Base-by-base conservation (phyloP, 1,140 invertebrate genomes). In the Heliconius himera region DNA sequence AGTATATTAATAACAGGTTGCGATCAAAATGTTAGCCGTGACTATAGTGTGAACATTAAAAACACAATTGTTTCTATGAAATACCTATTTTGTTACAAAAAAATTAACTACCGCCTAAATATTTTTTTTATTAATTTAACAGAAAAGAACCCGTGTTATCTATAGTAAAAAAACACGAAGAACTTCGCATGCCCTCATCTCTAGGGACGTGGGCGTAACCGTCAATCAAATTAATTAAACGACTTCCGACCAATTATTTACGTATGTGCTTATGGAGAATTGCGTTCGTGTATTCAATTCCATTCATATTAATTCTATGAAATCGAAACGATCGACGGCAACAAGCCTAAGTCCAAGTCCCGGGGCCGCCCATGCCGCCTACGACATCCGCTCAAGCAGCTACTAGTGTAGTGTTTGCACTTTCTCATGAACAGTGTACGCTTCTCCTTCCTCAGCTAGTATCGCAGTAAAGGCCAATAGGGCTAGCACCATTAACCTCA, bases 191-290 rank as follows among this genome's bases (percentile, higher is more conserved):
- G 22, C 13, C 8, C 56, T 26, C 4, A 1, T 20, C 74, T 75
- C 74, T 9, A 26, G 74, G 54, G 36, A 75, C 54, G 11, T 22
- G 74, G 54, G 56, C 20, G 74, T 76, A 33, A 41, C 60, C 60
- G 60, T 56, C 74, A 41, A 29, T 60, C 54, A 33, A 74, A n/a
- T 38, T 76, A 70, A 76, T 76, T 76, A 60, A 76, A 76, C 41
- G 74, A 74, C 54, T 38, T 46, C 38, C 73, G 13, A 54, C 13
- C 73, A 74, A 74, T 76, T 76, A 76, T n/a, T 46, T 46, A 16
- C 41, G 13, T 46, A 13, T 13, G 0, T 46, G 13, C 3, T 1
- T 4, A 46, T 46, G 41, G 13, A 33, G 36, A 36, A 76, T 76
- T 76, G 60, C 74, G 60, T 66, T 66, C 26, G 2, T 66, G 26